A percentile compares a stretch with the other conserved stretches of the same genome.
phyloP scores from a whole-genome alignment of 2,113 vertebrate species.

The Verasper variegatus region DNA sequence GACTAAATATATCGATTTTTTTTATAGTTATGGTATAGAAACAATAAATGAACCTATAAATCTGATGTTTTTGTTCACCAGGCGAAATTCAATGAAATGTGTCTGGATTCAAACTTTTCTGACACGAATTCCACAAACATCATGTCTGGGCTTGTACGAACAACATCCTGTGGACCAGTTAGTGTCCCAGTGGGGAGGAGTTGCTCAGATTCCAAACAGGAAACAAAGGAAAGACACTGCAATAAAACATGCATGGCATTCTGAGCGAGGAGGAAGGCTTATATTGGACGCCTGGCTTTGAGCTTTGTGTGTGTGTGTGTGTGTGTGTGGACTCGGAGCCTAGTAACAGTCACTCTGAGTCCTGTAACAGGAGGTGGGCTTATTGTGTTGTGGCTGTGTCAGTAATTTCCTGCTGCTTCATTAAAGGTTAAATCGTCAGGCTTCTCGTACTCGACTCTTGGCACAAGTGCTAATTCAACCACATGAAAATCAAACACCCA shows the following conservation, averaged over 20 bases:
- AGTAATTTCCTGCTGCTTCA: slow-evolving; percentile 8
- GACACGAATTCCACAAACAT: slow-evolving; percentile 8
- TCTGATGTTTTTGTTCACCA: too few species aligned
- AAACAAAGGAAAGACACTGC: slow-evolving; percentile 68
- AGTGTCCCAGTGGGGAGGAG: slow-evolving; percentile 39
- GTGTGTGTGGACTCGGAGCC: slow-evolving; percentile 12
- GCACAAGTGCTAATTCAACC: not conserved
- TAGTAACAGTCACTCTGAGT: slow-evolving; percentile 73
- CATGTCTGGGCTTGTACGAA: slow-evolving; percentile 19
- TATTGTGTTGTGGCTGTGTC: slow-evolving; percentile 13
- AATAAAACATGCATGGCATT: slow-evolving; percentile 77
- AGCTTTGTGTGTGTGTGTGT: slow-evolving; percentile 19
- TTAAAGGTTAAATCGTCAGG: not conserved
- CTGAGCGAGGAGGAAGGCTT: slow-evolving; percentile 45
- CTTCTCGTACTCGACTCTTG: not conserved
- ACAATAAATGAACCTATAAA: too few species aligned
- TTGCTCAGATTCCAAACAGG: slow-evolving; percentile 70
- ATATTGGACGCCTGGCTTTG: slow-evolving; percentile 36
- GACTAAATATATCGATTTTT: too few species aligned
- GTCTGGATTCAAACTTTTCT: not conserved
- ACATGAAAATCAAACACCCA: not conserved
- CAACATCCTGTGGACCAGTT: slow-evolving; percentile 23
- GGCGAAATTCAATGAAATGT: too few species aligned
- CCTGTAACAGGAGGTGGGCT: slow-evolving; percentile 53
- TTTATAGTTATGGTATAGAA: too few species aligned